phyloP scores from a whole-genome alignment of 2,797 vertebrate genomes.

The Sciaenops ocellatus region DNA sequence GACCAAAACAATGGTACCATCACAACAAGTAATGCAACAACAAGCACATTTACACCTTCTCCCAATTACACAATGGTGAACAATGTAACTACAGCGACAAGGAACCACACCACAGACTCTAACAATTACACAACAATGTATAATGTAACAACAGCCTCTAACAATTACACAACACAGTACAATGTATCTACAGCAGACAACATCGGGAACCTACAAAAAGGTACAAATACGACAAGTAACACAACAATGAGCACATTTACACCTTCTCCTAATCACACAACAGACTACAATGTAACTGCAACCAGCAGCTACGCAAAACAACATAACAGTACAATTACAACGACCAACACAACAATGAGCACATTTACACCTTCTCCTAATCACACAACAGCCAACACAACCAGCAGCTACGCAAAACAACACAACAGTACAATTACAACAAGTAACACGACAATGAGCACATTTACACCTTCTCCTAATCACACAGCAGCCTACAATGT shows the following conservation, averaged over 20 bases:
- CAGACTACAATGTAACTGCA: not conserved
- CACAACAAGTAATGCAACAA: not conserved
- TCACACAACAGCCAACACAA: not conserved
- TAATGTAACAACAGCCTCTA: not conserved
- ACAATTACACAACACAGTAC: not conserved
- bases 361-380: not conserved
- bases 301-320: too few species aligned
- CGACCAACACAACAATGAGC: too few species aligned
- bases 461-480: not conserved
- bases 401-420: too few species aligned
- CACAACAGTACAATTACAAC: not conserved
- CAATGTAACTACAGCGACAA: slow-evolving; percentile 3
- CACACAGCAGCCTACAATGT: not conserved
- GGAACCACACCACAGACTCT: too few species aligned
- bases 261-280: slow-evolving; percentile 3
- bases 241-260: not conserved
- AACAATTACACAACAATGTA: not conserved
- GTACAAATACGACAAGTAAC: not conserved
- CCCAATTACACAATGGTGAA: not conserved
- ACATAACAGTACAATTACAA: not conserved
- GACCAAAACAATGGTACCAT: not conserved
- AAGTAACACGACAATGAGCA: not conserved
- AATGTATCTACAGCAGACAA: not conserved
- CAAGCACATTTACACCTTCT: not conserved
- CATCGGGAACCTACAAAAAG: not conserved